Base-by-base conservation (phyloP, 2,797 vertebrate genomes). In the Hoplostethus atlanticus region DNA sequence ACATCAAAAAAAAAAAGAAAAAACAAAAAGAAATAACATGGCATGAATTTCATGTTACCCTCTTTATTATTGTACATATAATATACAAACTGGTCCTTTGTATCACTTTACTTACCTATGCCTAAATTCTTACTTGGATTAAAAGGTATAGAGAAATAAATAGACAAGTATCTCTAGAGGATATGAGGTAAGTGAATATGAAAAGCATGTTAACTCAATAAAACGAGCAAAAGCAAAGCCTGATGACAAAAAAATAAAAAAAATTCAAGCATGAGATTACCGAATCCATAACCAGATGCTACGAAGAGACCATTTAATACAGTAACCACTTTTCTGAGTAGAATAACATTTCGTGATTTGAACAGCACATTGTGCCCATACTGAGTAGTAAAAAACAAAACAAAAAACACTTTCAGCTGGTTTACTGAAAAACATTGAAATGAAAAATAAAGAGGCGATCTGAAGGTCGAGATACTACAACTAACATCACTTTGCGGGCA, bases 1-100 rank as follows among this genome's bases (percentile, higher is more conserved):
- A 96, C 93, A 94, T 94, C 83, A 71, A 84, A 94, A 92, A 71
- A 84, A 94, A 92, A 87, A 92, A 85, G 83, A 91, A 84, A 87
- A 82, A 91, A 83, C 83, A 90, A 87, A 85, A 86, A 88, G 67
- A 87, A 89, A 90, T 88, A 92, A 94, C 81, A 91, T 93, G 84
- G 92, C 77, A 86, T 88, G 73, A 86, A 91, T 88, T 92, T 92
- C 94, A 95, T 88, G 88, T 93, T 93, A 92, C 90, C 87, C 77
- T 92, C 95, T 92, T 94, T 95, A 96, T 96, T 95, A 94, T 95
- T 95, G 91, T 97, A 96, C 96, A 98, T 91, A 94, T 92, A 95
- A 96, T 98, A 96, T 98, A 98, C 97, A 98, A 97, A 98, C 94
- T 96, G 95, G 95, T 95, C 93, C 95, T 96, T 95, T 91, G 92